Percentiles rank a stretch among this genome's conserved stretches.
These are phyloP conservation scores for Cossypha heuglini DNA, from an alignment of 2,797 vertebrate species.

Conservation along the genomic window DNA sequence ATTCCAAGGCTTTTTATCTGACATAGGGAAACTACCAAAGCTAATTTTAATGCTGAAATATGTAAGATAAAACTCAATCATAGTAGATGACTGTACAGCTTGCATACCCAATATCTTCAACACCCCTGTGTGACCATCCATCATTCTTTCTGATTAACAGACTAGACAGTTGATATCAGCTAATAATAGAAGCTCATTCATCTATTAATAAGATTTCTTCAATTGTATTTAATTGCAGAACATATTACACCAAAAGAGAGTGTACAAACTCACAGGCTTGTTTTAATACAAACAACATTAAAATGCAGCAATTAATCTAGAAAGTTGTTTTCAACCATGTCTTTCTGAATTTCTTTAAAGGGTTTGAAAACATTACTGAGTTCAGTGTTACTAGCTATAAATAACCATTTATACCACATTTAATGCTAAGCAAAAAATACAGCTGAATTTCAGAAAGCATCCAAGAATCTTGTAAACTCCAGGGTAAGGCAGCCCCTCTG, in stretches of 20 bases:
- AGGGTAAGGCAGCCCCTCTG: background rate
- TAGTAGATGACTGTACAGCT: background rate
- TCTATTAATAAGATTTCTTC: slow-evolving; percentile 5
- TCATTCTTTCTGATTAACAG: slow-evolving; percentile 6
- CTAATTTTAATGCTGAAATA: background rate
- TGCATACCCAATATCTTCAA: background rate
- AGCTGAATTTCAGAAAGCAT: background rate
- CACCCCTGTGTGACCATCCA: background rate
- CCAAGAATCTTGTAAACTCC: background rate
- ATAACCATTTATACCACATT: background rate
- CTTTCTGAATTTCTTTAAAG: slow-evolving; percentile 10
- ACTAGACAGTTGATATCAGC: background rate
- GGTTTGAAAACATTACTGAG: background rate
- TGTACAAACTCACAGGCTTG: slow-evolving; percentile 5
- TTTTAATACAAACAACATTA: slow-evolving; percentile 37
- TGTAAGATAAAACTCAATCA: background rate
- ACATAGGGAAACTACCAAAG: background rate
- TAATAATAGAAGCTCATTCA: slow-evolving; percentile 22
- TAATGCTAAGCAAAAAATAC: background rate
- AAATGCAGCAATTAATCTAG: slow-evolving; percentile 18
- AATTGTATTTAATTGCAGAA: background rate
- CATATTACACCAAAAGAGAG: background rate
- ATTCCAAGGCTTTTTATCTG: background rate
- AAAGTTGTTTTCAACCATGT: background rate
- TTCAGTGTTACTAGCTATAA: background rate